Base-by-base conservation (phyloP, 2,797 vertebrate genomes). In the Oophaga sylvatica region DNA sequence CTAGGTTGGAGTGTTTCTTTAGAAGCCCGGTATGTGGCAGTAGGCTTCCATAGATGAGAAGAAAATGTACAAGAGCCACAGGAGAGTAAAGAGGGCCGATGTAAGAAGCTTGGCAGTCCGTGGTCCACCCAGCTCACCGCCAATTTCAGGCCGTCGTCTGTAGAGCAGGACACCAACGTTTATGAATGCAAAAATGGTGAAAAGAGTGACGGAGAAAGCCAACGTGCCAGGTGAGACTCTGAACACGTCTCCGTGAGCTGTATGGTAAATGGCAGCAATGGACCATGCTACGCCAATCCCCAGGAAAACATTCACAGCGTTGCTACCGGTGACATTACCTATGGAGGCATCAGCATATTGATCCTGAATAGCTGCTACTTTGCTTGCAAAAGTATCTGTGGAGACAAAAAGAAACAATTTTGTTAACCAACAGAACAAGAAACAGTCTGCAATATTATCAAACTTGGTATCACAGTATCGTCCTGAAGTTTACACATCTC, bases 271-370 rank as follows among this genome's bases (percentile, higher is more conserved):
- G 89, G 98, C 98, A 0, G 98, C 98, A 0, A 99, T 98, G 90
- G 97, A 99, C 98, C 98, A 99, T 70, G 98, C 98, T 90, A 99
- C 96, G 0, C 98, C 98, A 0, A 99, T 99, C 29, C 98, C 98
- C 93, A 99, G 94, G 93, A 99, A 99, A 90, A 99, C 97, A 1
- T 99, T 99, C 88, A 99, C 98, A 0, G 98, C 98, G 0, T 99
- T 99, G 92, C 97, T 99, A 81, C 98, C 98, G 0, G 98, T 99
- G 92, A 99, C 98, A 0, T 99, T 99, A 67, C 98, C 98, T 0
- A 99, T 99, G 91, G 98, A 99, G 5, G 98, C 98, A 0, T 99
- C 98, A 0, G 98, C 98, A 0, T 99, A 99, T 90, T 98, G 97
- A 93, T 99, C 98, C 93, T 99, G 98, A 0, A 94, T 97, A 0